Base-by-base conservation (phyloP, 2,113 vertebrate genomes). In the Puffinus mauretanicus region DNA sequence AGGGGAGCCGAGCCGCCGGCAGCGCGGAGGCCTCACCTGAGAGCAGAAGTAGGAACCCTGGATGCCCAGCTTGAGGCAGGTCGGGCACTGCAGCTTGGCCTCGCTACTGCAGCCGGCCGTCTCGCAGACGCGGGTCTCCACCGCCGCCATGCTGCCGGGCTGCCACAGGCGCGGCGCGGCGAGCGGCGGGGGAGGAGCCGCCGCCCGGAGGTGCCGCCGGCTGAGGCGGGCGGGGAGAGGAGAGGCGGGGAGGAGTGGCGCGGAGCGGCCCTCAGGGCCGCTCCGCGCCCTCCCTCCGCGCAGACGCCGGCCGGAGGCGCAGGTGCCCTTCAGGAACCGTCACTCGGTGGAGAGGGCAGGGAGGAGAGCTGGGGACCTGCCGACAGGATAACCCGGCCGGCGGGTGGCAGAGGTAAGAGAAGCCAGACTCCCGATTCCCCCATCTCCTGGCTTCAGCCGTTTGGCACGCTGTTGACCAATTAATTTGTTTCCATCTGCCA, bases 11-110 rank as follows among this genome's bases (percentile, higher is more conserved):
- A 15, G 32, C 10, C 14, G 13, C 27, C 42, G 16, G 40, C 36
- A n/a, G 65, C 25, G 51, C 76, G 40, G 46, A 12, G 29, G 21
- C 30, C 82, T 96, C 96, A 99, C 99, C 99, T 99, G 99, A n/a
- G 99, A 99, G 91, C 99, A 99, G 98, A 99, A 99, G 97, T 99
- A 99, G 40, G 99, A 99, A 93, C 99, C 99, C 93, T 99, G 99
- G 86, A 99, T 99, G 34, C 99, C 99, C 91, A 99, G 99, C 98
- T 99, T 99, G 98, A 99, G 98, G 97, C 99, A 99, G 96, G 99
- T 99, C 49, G 99, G 99, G 90, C 99, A 99, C 98, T 99, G 99
- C 82, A 99, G 99, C 97, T 99, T 99, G 95, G 99, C 99, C 97
- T 99, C 99, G 95, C 98, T 98, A 70, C 97, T 98, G 98, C 99